Conservation (phyloP, 2,113 vertebrate species). For the Monopterus albus region DNA sequence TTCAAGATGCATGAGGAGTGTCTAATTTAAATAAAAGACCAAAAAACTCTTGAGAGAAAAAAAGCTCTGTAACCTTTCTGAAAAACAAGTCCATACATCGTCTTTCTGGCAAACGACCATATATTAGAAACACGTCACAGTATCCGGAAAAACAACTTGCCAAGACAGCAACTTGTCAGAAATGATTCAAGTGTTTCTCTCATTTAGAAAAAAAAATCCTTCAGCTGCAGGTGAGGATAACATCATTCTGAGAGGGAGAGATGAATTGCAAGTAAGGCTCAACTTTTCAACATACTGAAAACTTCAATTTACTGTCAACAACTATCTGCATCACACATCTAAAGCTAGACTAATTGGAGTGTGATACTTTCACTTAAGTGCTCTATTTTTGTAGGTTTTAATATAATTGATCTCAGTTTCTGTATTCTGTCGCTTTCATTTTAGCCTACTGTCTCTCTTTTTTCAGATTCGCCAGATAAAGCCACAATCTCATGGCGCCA, state of each 20-base stretch:
- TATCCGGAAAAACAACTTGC: not conserved
- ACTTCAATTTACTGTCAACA: constrained; percentile 14
- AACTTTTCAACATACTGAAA: constrained; percentile 36
- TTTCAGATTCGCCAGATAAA: constrained; percentile 76
- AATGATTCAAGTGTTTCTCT: constrained; percentile 39
- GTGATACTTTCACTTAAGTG: constrained; percentile 31
- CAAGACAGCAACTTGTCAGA: constrained; percentile 29
- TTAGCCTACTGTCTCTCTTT: constrained; percentile 53
- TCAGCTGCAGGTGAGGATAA: constrained; percentile 21
- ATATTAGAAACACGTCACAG: constrained; percentile 25
- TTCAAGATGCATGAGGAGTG: constrained; percentile 4
- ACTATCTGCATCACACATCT: constrained; percentile 21
- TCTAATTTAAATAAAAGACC: constrained; percentile 19
- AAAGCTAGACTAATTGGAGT: constrained; percentile 53
- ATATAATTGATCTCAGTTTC: constrained; percentile 63
- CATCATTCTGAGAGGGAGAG: constrained; percentile 25
- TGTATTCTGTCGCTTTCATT: constrained; percentile 67
- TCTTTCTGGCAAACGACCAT: constrained; percentile 28
- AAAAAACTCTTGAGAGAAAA: constrained; percentile 2
- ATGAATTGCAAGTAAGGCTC: not conserved
- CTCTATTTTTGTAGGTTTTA: constrained; percentile 47
- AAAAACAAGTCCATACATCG: constrained; percentile 47
- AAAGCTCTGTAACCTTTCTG: constrained; percentile 15
- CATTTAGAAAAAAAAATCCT: constrained; percentile 1
- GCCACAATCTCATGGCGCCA: constrained; percentile 76